Evolutionary conservation across 2,113 vertebrate genomes (phyloP), one percentile per base, ranked within the genome.

Genomic region (Puma concolor): DNA sequence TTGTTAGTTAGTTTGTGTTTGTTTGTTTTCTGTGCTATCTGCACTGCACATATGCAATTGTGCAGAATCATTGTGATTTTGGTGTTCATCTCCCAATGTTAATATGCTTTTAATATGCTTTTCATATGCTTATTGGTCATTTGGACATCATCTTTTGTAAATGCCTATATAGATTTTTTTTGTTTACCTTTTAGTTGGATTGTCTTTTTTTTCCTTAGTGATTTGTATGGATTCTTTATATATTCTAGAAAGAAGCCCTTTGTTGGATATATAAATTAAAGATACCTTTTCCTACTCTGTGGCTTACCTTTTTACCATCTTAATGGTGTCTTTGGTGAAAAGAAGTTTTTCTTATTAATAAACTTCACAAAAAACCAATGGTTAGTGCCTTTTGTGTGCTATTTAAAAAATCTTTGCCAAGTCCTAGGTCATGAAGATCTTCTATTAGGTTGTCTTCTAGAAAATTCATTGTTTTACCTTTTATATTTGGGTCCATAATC

Each of bases 321-420:
- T 71, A 90, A 12, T 86, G 29, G 29, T 86, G 17, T 52, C n/a
- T 66, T 90, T 76, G 44, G 36, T 74, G 54, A 84, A 44, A 21
- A 95, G n/a, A 76, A 81, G 25, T 54, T 95, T 64, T 77, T 66
- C 57, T 44, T 69, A 87, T 91, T 69, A 69, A 69, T 94, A 41
- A 87, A 88, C 14, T 84, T 67, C 21, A 33, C 90, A 77, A 94
- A 76, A 44, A 76, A 25, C 4, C 21, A 82, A 4, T 81, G 29
- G 38, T 52, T 76, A 66, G n/a, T 83, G 5, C 15, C 33, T 76
- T 92, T 92, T 83, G 6, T 77, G 7, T 83, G 17, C 50, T 92
- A 2, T 64, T 54, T 72, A 95, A 90, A 72, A 77, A 90, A 23
- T 74, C n/a, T 92, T 95, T 86, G 27, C 11, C 12, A n/a, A 31